Evolutionary conservation across 2,797 vertebrate species (phyloP).

Genomic region (Peromyscus melanophrys): DNA sequence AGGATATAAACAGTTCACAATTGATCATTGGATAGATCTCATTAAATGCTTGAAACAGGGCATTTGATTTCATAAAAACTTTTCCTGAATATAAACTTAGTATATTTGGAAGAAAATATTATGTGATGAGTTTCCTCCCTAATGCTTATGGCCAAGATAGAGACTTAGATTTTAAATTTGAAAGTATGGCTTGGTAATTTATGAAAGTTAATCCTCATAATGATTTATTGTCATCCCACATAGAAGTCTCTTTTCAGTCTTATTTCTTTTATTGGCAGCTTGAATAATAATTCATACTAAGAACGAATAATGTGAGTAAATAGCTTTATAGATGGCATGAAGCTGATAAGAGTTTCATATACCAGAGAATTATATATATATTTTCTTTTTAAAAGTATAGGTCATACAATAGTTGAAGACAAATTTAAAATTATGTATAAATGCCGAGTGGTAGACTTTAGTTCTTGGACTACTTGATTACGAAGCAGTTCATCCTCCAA

Average conservation of each 20-base stretch:
- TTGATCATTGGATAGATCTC: not conserved
- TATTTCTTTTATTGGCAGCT: not conserved
- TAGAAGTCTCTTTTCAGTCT: not conserved
- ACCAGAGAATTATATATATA: not conserved
- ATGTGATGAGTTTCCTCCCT: not conserved
- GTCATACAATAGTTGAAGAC: not conserved
- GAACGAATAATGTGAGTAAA: not conserved
- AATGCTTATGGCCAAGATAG: not conserved
- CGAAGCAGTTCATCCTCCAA: not conserved
- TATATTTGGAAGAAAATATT: not conserved
- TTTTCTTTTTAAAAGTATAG: not conserved
- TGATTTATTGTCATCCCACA: not conserved
- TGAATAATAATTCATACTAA: not conserved
- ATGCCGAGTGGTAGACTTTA: not conserved
- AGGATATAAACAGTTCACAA: not conserved
- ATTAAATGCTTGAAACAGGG: not conserved
- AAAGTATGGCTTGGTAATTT: not conserved
- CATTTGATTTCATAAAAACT: constrained; percentile 26
- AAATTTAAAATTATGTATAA: constrained; percentile 47
- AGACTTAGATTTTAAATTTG: not conserved
- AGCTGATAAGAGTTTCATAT: not conserved
- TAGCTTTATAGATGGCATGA: not conserved
- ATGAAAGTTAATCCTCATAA: not conserved
- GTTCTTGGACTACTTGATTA: not conserved
- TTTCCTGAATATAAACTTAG: not conserved